phyloP scores from a whole-genome alignment of 2,888 invertebrate genomes.

The Ceratothoa steindachneri region DNA sequence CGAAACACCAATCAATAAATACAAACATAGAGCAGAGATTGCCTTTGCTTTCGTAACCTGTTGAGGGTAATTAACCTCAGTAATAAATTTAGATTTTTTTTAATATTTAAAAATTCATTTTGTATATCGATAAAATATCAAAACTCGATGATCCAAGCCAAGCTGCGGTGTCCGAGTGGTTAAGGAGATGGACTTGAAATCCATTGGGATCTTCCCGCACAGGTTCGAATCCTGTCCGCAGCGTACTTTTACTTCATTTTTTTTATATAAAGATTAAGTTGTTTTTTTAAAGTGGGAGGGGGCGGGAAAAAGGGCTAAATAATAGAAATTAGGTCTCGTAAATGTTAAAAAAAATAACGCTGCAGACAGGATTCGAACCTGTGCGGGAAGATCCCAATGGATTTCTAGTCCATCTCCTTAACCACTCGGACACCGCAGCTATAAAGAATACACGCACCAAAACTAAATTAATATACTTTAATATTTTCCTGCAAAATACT shows the following conservation, averaged over 20 bases:
- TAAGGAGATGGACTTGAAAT: slow-evolving; percentile 48
- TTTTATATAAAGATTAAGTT: neutral
- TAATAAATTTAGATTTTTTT: no score
- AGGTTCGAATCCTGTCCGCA: slow-evolving; percentile 48
- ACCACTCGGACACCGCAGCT: slow-evolving; percentile 48
- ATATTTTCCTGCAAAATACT: no score
- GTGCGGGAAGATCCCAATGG: slow-evolving; percentile 48
- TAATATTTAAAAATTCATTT: no score
- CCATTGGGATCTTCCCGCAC: slow-evolving; percentile 48
- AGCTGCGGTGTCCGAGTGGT: slow-evolving; percentile 48
- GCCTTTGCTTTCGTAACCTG: no score
- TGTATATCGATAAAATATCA: no score
- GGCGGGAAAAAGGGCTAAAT: neutral
- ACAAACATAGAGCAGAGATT: no score
- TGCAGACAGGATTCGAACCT: slow-evolving; percentile 48
- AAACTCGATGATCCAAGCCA: no score
- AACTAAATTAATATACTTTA: no score
- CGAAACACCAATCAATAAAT: no score
- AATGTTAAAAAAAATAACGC: slow-evolving; percentile 19
- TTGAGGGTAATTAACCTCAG: no score
- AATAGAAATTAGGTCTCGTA: no score
- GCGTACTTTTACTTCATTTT: slow-evolving; percentile 16
- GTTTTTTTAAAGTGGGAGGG: neutral
- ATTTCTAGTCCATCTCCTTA: slow-evolving; percentile 48
- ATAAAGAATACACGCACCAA: no score